Conservation (phyloP, 1,140 invertebrate species). For the Maconellicoccus hirsutus region DNA sequence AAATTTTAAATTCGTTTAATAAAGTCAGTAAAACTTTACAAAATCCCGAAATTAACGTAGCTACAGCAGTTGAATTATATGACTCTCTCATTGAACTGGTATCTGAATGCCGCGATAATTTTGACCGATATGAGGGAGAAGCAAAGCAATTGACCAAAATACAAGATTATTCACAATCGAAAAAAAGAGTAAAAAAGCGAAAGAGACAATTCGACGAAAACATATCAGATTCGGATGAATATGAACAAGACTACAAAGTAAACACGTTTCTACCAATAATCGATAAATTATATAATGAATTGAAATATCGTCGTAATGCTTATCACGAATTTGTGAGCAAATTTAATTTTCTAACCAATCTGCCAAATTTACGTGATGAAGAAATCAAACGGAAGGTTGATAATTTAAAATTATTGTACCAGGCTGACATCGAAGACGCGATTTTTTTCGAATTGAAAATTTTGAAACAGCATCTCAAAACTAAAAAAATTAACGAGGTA, state of each 20-base stretch:
- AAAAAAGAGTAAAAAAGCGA: neutral
- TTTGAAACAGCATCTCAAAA: too few species aligned
- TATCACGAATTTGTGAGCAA: too few species aligned
- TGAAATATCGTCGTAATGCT: too few species aligned
- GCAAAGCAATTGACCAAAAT: neutral
- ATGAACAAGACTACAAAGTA: neutral
- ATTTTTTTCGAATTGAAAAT: too few species aligned
- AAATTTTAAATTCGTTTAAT: constrained; percentile 27
- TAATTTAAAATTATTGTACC: too few species aligned
- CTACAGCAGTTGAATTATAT: constrained; percentile 13
- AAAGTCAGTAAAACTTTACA: constrained; percentile 25
- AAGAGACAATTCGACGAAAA: neutral
- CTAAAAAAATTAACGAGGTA: too few species aligned
- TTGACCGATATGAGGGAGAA: neutral
- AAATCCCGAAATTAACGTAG: constrained; percentile 12
- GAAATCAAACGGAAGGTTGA: too few species aligned
- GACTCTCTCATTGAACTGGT: neutral
- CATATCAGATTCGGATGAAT: neutral
- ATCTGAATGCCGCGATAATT: neutral
- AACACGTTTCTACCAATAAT: neutral
- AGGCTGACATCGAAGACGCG: too few species aligned
- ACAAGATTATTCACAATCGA: neutral
- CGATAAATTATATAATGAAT: too few species aligned
- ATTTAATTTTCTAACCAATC: too few species aligned
- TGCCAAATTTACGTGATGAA: too few species aligned